Evolutionary conservation across 2,888 invertebrate species (phyloP), one percentile per base, ranked within the genome.

Genomic region (Tromatobia lineatoria): DNA sequence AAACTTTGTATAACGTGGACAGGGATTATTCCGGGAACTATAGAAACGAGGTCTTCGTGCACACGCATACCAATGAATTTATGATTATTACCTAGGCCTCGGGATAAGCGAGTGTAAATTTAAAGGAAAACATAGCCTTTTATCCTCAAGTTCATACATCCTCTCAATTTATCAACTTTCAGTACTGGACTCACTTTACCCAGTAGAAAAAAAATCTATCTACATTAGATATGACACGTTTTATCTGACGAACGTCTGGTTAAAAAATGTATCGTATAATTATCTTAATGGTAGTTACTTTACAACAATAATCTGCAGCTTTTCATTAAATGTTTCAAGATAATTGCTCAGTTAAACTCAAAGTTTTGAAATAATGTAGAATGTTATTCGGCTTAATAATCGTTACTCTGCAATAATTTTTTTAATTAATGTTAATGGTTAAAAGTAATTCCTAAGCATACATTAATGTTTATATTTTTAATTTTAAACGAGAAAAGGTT

Each of bases 21-120:
- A 47, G 45, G 20, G 23, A 66, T 66, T 18, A 13, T 42, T 66
- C 61, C 54, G 23, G 50, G 73, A 73, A 64, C 29, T 57, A 54
- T 71, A 70, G 50, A 7, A 75, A 75, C 69, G 69, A 75, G 73
- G 74, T 69, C 78, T 57, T 57, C 57, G 57, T 57, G 29, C 29
- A 38, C 38, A 2, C 10, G 15, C 13, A 6, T 57, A 57, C 42
- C 57, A 57, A 57, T 57, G 57, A 57, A 57, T 13, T 11, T 25
- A 57, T 15, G 2, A 57, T 57, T 57, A 57, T 57, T 57, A 15
- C 57, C 13, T 25, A 57, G 57, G 57, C 57, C 57, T 57, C 57
- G 57, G 25, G 57, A 57, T 25, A 57, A 57, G 23, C 23, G 23
- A 57, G 57, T 57, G 25, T 57, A 15, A 57, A 25, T 57, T 57